Evolutionary conservation across 35 echinoderm and acorn worm species (phyloP).

Genomic region (Chiridota heheva): DNA sequence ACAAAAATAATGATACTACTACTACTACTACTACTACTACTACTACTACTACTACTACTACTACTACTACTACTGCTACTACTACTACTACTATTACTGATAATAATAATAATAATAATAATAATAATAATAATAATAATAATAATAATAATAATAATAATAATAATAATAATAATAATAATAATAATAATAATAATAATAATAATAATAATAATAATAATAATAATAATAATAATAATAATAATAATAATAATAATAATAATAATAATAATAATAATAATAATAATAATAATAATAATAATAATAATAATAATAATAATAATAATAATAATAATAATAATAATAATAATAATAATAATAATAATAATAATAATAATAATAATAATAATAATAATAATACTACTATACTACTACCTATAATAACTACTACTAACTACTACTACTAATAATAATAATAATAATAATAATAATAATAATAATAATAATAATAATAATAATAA

Average conservation of each 20-base stretch:
- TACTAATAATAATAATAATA: no score
- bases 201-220: background rate
- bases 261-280: background rate
- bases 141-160: no score
- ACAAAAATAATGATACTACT: no score
- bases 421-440: no score
- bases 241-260: background rate
- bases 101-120: no score
- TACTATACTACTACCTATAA: background rate
- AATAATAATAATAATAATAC: no score
- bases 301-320: background rate
- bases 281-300: background rate
- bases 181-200: background rate
- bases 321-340: background rate
- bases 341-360: background rate
- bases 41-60: constrained; percentile 10
- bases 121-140: no score
- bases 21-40: constrained; percentile 10
- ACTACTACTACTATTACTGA: constrained; percentile 7
- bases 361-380: background rate
- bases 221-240: background rate
- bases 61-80: constrained; percentile 5
- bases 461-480: no score
- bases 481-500: no score
- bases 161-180: no score